Percentiles rank a stretch among this genome's conserved stretches.
Conservation (phyloP, 1,140 invertebrate genomes). For the Drosophila bipectinata region DNA sequence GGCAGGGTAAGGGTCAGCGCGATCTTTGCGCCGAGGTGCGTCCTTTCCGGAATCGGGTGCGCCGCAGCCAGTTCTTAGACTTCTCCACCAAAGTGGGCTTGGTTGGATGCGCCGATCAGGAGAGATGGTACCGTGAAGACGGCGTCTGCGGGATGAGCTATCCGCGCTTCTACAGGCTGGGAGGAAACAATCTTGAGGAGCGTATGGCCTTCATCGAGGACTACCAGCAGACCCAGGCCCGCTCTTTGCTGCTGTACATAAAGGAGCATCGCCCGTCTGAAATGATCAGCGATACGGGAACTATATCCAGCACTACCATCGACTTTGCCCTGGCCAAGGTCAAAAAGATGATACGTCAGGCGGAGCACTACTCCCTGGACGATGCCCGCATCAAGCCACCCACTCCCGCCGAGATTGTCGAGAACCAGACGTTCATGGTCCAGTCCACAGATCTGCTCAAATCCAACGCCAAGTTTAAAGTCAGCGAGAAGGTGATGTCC, state of each 20-base stretch:
- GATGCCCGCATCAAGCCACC: constrained; percentile 52
- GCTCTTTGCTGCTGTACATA: constrained; percentile 92
- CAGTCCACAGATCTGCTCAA: constrained; percentile 84
- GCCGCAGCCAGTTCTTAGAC: constrained; percentile 84
- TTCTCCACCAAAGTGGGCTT: constrained; percentile 87
- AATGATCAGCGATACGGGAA: constrained; percentile 46
- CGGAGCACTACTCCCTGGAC: constrained; percentile 63
- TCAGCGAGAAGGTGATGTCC: constrained; percentile 81
- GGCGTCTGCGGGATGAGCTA: constrained; percentile 85
- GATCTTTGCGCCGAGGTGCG: constrained; percentile 80
- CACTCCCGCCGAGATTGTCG: constrained; percentile 82
- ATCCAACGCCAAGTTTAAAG: constrained; percentile 83
- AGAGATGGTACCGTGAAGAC: constrained; percentile 86
- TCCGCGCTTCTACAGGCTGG: constrained; percentile 86
- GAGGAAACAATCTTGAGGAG: constrained; percentile 84
- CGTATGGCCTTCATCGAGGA: constrained; percentile 85
- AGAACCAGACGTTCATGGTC: constrained; percentile 90
- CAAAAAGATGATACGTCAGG: constrained; percentile 62
- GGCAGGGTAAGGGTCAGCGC: constrained; percentile 83
- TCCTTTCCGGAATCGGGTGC: constrained; percentile 85
- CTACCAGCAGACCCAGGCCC: constrained; percentile 91
- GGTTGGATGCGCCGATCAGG: constrained; percentile 85
- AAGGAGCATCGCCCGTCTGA: constrained; percentile 80
- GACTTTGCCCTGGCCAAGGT: constrained; percentile 85
- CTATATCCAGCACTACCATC: constrained; percentile 83